Evolutionary conservation across 2,797 vertebrate species (phyloP).

Genomic region (Morus bassanus): DNA sequence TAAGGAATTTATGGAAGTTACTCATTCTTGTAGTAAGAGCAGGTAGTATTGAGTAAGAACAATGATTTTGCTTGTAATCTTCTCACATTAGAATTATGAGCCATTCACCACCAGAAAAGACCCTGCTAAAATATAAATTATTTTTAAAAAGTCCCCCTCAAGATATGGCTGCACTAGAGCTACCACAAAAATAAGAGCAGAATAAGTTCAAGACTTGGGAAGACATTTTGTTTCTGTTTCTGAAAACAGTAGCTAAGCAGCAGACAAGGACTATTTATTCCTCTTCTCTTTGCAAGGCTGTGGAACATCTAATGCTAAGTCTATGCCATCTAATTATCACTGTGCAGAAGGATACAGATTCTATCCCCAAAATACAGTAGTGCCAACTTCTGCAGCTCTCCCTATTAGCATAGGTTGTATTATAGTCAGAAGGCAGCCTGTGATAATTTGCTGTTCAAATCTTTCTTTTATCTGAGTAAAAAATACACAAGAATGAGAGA

Average conservation of each 20-base stretch:
- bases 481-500: not conserved
- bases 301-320: not conserved
- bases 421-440: not conserved
- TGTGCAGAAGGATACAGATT: not conserved
- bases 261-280: not conserved
- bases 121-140: not conserved
- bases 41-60: not conserved
- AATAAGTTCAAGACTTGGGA: not conserved
- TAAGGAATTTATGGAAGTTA: not conserved
- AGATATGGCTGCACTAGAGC: not conserved
- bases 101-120: not conserved
- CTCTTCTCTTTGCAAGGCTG: not conserved
- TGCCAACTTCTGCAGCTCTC: not conserved
- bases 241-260: slow-evolving; percentile 42
- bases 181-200: not conserved
- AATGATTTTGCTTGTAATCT: not conserved
- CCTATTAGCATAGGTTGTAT: not conserved
- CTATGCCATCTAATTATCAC: not conserved
- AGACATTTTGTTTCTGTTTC: slow-evolving; percentile 7
- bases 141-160: not conserved
- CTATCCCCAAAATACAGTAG: not conserved
- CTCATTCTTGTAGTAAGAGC: not conserved
- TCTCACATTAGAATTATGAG: not conserved
- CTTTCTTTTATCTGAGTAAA: not conserved
- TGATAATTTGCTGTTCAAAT: not conserved